phyloP scores from a whole-genome alignment of 2,113 vertebrate species.

The Grammomys dolichurus region DNA sequence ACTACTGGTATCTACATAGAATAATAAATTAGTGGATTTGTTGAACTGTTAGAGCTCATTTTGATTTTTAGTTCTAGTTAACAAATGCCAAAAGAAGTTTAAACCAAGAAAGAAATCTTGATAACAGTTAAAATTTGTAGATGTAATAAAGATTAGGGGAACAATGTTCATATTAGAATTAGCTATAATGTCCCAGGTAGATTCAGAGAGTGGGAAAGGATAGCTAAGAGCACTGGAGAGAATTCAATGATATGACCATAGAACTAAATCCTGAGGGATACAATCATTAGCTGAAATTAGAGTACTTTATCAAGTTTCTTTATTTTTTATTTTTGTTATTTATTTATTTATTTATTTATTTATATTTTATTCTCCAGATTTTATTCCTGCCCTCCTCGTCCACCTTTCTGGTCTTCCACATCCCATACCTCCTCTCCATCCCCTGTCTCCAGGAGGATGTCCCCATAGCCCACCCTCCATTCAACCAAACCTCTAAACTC shows the following conservation, averaged over 20 bases:
- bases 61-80: constrained; percentile 16
- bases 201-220: not conserved
- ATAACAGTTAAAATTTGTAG: not conserved
- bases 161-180: not conserved
- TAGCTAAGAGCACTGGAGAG: not conserved
- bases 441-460: too few species aligned
- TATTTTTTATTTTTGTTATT: too few species aligned
- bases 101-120: constrained; percentile 36
- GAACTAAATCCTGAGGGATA: not conserved
- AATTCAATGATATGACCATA: not conserved
- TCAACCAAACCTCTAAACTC: too few species aligned
- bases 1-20: not conserved
- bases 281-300: not conserved
- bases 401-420: too few species aligned
- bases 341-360: too few species aligned
- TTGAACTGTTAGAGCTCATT: constrained; percentile 11
- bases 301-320: not conserved
- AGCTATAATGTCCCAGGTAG: not conserved
- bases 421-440: too few species aligned
- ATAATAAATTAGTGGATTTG: constrained; percentile 17
- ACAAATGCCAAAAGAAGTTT: constrained; percentile 49
- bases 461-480: too few species aligned
- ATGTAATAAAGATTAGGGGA: not conserved
- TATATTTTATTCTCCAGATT: too few species aligned
- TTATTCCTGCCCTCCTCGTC: too few species aligned